Conservation (phyloP, 2,113 vertebrate genomes). For the Mesoclemmys tuberculata region DNA sequence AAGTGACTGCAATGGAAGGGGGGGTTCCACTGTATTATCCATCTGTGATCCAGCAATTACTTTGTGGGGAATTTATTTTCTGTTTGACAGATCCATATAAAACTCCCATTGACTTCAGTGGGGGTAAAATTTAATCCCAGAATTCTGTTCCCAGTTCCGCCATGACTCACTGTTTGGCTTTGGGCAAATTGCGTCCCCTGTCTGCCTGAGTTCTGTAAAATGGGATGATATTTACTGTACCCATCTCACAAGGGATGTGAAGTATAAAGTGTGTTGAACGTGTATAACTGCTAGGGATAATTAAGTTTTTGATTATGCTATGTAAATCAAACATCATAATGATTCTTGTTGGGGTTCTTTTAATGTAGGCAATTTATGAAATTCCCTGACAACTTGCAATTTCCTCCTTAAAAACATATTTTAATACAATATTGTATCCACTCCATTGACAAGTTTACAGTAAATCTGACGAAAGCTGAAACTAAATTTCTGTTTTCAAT, state of each 20-base stretch:
- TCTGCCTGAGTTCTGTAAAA: neutral
- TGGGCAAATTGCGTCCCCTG: neutral
- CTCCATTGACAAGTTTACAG: neutral
- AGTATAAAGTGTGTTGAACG: neutral
- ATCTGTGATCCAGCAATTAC: neutral
- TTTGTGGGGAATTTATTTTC: neutral
- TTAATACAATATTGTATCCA: neutral
- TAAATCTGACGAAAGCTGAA: neutral
- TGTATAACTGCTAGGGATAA: neutral
- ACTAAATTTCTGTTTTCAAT: neutral
- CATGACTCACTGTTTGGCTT: neutral
- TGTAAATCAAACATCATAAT: neutral
- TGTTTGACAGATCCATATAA: neutral
- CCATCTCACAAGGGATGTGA: neutral
- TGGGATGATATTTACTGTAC: neutral
- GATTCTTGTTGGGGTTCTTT: neutral
- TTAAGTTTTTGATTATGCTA: neutral
- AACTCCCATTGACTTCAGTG: neutral
- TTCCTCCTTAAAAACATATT: neutral
- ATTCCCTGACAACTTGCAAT: neutral
- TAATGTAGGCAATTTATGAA: neutral
- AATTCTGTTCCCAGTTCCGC: neutral
- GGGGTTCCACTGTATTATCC: neutral
- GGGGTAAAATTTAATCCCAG: neutral
- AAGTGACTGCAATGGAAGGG: neutral